Evolutionary conservation across 2,797 vertebrate genomes (phyloP).

Genomic region (Enteromius viviparus): DNA sequence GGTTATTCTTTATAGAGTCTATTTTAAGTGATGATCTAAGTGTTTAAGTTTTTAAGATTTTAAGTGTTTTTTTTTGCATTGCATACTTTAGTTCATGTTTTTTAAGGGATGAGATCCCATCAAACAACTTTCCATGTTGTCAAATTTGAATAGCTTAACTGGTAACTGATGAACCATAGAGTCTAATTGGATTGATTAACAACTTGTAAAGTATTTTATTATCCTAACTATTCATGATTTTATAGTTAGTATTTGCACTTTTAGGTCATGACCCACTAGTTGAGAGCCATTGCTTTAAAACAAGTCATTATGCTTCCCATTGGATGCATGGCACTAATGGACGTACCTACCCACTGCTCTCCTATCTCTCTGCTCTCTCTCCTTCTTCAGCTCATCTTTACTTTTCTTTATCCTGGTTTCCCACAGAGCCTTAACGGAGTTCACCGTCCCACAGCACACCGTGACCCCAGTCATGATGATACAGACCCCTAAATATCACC

Average conservation of each 20-base stretch:
- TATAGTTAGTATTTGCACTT: neutral
- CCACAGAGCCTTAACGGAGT: conserved; percentile 88
- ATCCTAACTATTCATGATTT: neutral
- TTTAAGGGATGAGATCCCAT: neutral
- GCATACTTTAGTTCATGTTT: neutral
- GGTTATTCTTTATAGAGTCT: neutral
- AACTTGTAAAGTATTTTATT: neutral
- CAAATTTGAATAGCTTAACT: neutral
- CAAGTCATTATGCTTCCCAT: neutral
- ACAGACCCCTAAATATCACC: conserved; percentile 9
- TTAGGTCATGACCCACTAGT: neutral
- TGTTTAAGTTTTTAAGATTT: too few species aligned
- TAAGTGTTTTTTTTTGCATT: neutral
- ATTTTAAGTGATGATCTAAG: neutral
- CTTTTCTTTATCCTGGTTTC: conserved; percentile 87
- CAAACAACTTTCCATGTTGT: neutral
- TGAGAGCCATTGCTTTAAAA: neutral
- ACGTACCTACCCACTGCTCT: conserved; percentile 62
- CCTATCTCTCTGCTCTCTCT: conserved; percentile 75
- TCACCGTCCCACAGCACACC: conserved; percentile 78
- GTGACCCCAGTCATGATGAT: conserved; percentile 77
- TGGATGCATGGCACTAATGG: neutral
- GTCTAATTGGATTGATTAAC: neutral
- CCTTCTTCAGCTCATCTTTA: conserved; percentile 77
- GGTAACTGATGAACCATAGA: neutral